Evolutionary conservation across 2,888 invertebrate genomes (phyloP).

Genomic region (Luffia ferchaultella): DNA sequence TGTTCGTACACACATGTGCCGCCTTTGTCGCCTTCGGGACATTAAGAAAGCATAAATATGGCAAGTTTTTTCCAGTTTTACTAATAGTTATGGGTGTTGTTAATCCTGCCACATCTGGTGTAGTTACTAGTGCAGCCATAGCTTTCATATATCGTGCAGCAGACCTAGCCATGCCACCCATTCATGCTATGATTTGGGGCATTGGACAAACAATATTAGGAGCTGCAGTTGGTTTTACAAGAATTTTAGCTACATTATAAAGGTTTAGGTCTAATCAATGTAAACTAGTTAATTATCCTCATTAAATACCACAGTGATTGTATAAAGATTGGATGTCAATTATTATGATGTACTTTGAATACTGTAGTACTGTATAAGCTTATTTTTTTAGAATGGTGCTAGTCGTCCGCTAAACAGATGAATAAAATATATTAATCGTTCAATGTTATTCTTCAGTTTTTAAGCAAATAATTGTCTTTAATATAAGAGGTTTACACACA

Average conservation of each 20-base stretch:
- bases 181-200: constrained; percentile 94
- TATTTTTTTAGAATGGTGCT: no score
- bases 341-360: constrained; percentile 17
- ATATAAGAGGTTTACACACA: no score
- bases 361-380: no score
- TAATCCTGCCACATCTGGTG: constrained; percentile 87
- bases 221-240: constrained; percentile 90
- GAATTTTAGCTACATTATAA: constrained; percentile 92
- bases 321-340: constrained; percentile 30
- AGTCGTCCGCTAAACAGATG: no score
- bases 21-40: constrained; percentile 91
- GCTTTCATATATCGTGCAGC: constrained; percentile 94
- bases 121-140: constrained; percentile 89
- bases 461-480: neutral
- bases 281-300: no score
- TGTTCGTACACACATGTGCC: constrained; percentile 91
- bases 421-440: neutral
- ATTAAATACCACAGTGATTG: neutral
- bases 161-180: constrained; percentile 86
- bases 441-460: neutral
- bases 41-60: constrained; percentile 92
- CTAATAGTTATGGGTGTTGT: constrained; percentile 90
- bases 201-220: constrained; percentile 91
- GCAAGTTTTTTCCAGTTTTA: constrained; percentile 90
- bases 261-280: neutral